Evolutionary conservation across 1,140 invertebrate species (phyloP), one percentile per base, ranked within the genome.

Genomic region (Carcinoscorpius rotundicauda): DNA sequence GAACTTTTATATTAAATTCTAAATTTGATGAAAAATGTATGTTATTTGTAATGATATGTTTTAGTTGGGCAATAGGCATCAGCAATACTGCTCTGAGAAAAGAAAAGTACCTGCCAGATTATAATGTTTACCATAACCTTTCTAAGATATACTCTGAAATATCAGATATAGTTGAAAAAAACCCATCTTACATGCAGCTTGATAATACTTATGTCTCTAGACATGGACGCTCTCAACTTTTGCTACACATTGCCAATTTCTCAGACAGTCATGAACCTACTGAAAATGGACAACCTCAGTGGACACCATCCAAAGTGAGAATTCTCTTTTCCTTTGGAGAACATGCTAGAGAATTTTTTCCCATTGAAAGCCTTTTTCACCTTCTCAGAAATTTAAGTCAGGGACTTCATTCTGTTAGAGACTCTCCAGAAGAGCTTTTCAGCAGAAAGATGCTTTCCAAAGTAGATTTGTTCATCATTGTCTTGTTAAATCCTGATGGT

Each of bases 401-500:
- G 49, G 60, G 60, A 5, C 48, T 61, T n/a, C 48, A 10, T 11
- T 52, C 49, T n/a, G 10, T 11, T n/a, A 51, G 4, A 3, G 48
- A 61, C 10, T 11, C 10, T 61, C 60, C 60, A 51, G 49, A 5
- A 52, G 49, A 61, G 11, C 11, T 29, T 5, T 61, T 61, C 48
- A 51, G 49, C 11, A n/a, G 60, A 29, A 10, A 52, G 4, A 52
- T 61, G 5, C 48, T 61, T 50, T 61, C 60, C 49, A 50, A 52
- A 51, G 51, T 61, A 8, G 60, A 61, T 52, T 49, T 61, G n/a
- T 61, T 61, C 48, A 50, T 61, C 10, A 49, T 61, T 50, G 60
- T 48, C 11, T 52, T 61, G 49, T n/a, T 61, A 11, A 61, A 61
- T n/a, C 60, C 60, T 29, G 60, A 61, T 61, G 60, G 60, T n/a